Evolutionary conservation across 1,140 invertebrate species (phyloP).

Genomic region (Myzus persicae): DNA sequence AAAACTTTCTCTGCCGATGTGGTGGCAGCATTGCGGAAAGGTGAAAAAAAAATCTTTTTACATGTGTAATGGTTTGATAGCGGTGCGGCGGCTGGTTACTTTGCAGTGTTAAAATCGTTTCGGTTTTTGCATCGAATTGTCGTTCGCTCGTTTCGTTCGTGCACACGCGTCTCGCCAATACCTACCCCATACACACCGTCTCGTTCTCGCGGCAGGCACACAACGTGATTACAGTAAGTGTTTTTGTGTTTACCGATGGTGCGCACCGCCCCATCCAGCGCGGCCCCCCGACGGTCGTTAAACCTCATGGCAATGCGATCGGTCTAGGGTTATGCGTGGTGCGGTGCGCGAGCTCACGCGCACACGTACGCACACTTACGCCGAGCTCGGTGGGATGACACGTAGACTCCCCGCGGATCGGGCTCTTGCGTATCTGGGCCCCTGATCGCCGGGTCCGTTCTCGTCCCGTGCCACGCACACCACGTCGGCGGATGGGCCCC

Average conservation of each 20-base stretch:
- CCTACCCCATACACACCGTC: not conserved
- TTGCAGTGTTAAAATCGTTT: constrained; percentile 47
- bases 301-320: constrained; percentile 46
- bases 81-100: constrained; percentile 14
- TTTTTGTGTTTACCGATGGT: not conserved
- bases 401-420: constrained; percentile 8
- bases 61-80: constrained; percentile 55
- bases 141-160: constrained; percentile 6
- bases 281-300: not conserved
- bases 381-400: not conserved
- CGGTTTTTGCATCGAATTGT: constrained; percentile 27
- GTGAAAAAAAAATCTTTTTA: constrained; percentile 40
- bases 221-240: constrained; percentile 56
- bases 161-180: not conserved
- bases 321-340: constrained; percentile 42
- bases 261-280: no score
- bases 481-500: not conserved
- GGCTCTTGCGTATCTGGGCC: not conserved
- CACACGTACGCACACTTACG: not conserved
- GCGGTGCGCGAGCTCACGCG: not conserved
- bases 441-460: not conserved
- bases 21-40: constrained; percentile 36
- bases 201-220: constrained; percentile 24
- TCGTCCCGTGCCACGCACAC: not conserved
- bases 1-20: not conserved